Conservation (phyloP, 2,888 invertebrate species). For the Hyalella azteca region DNA sequence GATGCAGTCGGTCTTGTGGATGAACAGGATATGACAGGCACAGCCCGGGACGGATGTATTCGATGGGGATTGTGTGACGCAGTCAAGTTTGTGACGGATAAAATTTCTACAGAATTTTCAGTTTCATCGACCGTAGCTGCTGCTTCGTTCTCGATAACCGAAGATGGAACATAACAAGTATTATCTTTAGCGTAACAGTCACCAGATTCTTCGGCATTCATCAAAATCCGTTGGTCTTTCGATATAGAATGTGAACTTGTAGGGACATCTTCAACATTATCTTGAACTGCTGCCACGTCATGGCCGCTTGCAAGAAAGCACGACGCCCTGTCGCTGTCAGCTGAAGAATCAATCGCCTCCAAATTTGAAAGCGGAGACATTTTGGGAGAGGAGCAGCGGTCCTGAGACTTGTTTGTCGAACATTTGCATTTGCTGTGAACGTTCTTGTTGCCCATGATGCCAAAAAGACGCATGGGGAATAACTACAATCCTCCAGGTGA, state of each 20-base stretch:
- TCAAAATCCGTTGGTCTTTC: too few relatives aligned
- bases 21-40: not conserved
- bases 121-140: not conserved
- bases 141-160: not conserved
- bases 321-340: not conserved
- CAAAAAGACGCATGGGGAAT: not conserved
- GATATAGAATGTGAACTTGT: too few relatives aligned
- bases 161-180: not conserved
- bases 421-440: conserved; percentile 27
- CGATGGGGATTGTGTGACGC: not conserved
- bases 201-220: too few relatives aligned
- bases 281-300: not conserved
- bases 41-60: not conserved
- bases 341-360: not conserved
- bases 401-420: not conserved
- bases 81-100: not conserved
- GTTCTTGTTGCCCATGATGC: conserved; percentile 20
- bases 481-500: not conserved
- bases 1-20: not conserved
- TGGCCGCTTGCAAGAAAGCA: not conserved
- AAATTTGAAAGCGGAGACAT: not conserved
- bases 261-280: too few relatives aligned
- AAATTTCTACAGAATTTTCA: not conserved
- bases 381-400: conserved; percentile 3
- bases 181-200: not conserved